These are phyloP conservation scores for Polylopha cassiicola DNA, from an alignment of 2,888 invertebrate genomes.

Conservation along the genomic window DNA sequence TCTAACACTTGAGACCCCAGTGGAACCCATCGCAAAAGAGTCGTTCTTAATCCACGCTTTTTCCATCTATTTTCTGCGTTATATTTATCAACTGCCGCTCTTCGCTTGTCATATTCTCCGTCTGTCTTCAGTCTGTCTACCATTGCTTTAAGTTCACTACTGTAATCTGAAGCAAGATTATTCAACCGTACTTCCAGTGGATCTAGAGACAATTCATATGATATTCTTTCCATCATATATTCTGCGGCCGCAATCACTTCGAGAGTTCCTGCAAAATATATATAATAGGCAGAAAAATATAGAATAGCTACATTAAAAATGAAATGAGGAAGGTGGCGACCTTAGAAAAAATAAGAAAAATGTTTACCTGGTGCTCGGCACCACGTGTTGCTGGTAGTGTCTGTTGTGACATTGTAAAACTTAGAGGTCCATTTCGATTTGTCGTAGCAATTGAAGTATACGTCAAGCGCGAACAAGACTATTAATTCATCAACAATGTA, in stretches of 20 bases:
- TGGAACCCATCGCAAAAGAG: slow-evolving; percentile 79
- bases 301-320: background rate
- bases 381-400: slow-evolving; percentile 36
- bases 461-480: slow-evolving; percentile 19
- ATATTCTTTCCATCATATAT: slow-evolving; percentile 79
- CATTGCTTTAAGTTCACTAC: slow-evolving; percentile 53
- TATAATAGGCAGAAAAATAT: background rate
- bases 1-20: slow-evolving; percentile 39
- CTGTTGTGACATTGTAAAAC: slow-evolving; percentile 41
- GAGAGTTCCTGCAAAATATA: slow-evolving; percentile 56
- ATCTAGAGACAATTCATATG: slow-evolving; percentile 69
- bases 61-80: slow-evolving; percentile 84
- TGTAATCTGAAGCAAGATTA: slow-evolving; percentile 60
- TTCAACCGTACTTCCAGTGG: slow-evolving; percentile 71
- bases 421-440: slow-evolving; percentile 39
- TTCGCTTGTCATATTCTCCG: slow-evolving; percentile 70
- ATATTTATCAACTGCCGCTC: slow-evolving; percentile 64
- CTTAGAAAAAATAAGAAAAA: background rate
- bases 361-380: slow-evolving; percentile 37
- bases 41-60: slow-evolving; percentile 79
- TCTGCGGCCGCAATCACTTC: slow-evolving; percentile 78
- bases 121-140: slow-evolving; percentile 68
- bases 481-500: slow-evolving; percentile 67
- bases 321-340: background rate
- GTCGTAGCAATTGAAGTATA: slow-evolving; percentile 71